Evolutionary conservation across 30 jellyfish, hydroid and myxozoan species (phyloP), one percentile per base, ranked within the genome.

Genomic region (Hydractinia echinata): DNA sequence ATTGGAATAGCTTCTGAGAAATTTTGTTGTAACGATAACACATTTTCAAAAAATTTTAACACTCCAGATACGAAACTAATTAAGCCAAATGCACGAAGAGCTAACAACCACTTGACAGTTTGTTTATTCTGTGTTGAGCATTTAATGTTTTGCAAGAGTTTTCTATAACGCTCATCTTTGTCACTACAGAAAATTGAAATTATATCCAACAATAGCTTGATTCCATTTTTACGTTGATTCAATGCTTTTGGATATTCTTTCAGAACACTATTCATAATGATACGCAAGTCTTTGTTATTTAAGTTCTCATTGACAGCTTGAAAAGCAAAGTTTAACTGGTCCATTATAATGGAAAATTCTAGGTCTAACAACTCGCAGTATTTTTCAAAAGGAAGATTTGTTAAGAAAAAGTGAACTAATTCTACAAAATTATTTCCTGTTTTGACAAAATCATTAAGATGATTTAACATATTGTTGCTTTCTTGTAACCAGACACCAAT

Each of bases 81-180:
- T 61, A 92, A 84, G 10, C 95, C 60, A 77, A 86, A 87, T 8
- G 98, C 98, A 51, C 98, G 67, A 70, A 87, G 82, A 15, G 91
- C 98, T 49, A 92, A 89, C 73, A 92, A 49, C 98, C 98, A 92
- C 73, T 92, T 96, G 6, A 85, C 72, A 64, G 51, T 44, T 20
- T 92, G 90, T 76, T 79, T 86, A 87, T 84, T 92, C 66, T 69
- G 53, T 21, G 96, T 79, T 20, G 95, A 61, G 74, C 81, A 92
- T 61, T 69, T 76, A 1, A 86, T 93, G 69, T 92, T 84, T 72
- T 84, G 73, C 4, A 92, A 81, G 49, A 92, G 85, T 13, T 55
- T 54, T 60, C 84, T 77, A 49, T 53, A 80, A 50, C 56, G 49
- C 51, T 80, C 96, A 67, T 61, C 76, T 83, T 68, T 87, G 20